Base-by-base conservation (phyloP, 2,797 vertebrate species). In the Lepidocolaptes lacrymiger region DNA sequence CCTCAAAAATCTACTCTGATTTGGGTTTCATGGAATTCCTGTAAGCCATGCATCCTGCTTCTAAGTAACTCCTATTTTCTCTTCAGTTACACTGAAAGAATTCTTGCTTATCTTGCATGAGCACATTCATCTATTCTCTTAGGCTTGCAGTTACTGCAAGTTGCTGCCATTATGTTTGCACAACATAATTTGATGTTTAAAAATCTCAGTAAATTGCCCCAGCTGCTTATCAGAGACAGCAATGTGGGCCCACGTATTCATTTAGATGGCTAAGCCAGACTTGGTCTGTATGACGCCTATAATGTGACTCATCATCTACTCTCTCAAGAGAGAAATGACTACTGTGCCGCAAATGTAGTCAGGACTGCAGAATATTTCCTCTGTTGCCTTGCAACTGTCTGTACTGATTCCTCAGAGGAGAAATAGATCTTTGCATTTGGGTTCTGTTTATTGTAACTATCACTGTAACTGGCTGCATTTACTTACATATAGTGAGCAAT, bases 241-340 rank as follows among this genome's bases (percentile, higher is more conserved):
- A 44, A 10, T 30, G 69, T 62, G 76, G 69, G 69, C 61, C 54
- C 61, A 51, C 51, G 46, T 8, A 23, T 34, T 94, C 93, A 59
- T 26, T 85, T 72, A 34, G 83, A 68, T 43, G 73, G 93, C 54
- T 48, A 58, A 81, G 62, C 32, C 73, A 81, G 73, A 62, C 79
- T 83, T 49, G 14, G 77, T 30, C 91, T 78, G 62, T 72, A 27
- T 75, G 82, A 96, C 1, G n/a, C 73, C 85, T 61, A 6, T 78
- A 37, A 55, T 5, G 44, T 95, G 95, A 96, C 91, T 97, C 96
- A 96, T 75, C 93, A 84, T 59, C 58, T 41, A 27, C 88, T 88
- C 93, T 91, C 85, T 78, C 20, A 74, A 55, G 88, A 89, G 72
- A 85, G 69, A 64, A 80, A 89, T 84, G 82, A 88, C 64, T 92